Evolutionary conservation across 2,797 vertebrate genomes (phyloP), one percentile per base, ranked within the genome.

Genomic region (Jordanella pulchra): DNA sequence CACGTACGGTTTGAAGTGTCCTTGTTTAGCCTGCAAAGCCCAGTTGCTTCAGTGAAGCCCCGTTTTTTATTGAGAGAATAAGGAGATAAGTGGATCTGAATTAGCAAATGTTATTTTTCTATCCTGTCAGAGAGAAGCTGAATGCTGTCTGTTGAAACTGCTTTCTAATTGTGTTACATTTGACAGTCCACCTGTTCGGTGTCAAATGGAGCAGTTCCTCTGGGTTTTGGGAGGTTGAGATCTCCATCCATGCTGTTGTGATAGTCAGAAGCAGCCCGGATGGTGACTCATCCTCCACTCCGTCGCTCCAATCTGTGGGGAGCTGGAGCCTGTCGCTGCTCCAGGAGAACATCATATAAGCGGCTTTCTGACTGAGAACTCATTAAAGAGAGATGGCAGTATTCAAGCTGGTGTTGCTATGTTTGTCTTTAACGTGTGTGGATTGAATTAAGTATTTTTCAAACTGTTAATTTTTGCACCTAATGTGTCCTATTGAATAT

Each of bases 31-130:
- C 90, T 88, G 87, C 89, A 88, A 85, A 87, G 69, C 72, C 80
- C 75, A 86, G 78, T 83, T 65, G 91, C 92, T 93, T 94, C 86
- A 89, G 75, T 89, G 89, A 93, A 89, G 91, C 90, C 73, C 80
- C 53, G 66, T 23, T 75, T 83, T 84, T 73, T 76, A 84, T 74
- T 17, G 76, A 72, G 64, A 77, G 1, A 11, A n/a, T 72, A 73
- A 77, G 71, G 77, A 73, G 77, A 86, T 50, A 32, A 74, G 75
- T 76, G 12, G 14, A 32, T 51, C 21, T 77, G 5, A 39, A 39
- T 39, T 14, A n/a, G 83, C 78, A 83, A 76, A 89, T 88, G 82
- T 89, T 91, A 92, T 93, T 94, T 94, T 94, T 93, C 70, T 94
- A 94, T 86, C 83, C 69, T 54, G 79, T 84, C 71, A 73, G 51